Evolutionary conservation across 1,140 invertebrate genomes (phyloP), one percentile per base, ranked within the genome.

Genomic region (Drosophila littoralis): DNA sequence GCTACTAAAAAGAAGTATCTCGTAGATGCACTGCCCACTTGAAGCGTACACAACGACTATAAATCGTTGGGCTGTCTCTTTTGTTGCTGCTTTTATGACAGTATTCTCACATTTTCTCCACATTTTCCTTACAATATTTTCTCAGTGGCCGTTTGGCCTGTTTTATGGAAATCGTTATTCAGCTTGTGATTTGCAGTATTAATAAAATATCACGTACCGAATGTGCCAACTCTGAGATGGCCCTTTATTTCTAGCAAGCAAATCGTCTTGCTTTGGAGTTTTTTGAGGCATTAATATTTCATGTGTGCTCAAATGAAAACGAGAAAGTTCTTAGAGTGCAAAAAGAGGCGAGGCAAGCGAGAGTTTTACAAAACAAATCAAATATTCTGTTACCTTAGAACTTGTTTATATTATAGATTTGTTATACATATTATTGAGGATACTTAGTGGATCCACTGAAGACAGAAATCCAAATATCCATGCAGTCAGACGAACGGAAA

Each of bases 121-220:
- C 33, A 46, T 46, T 45, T 42, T 32, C 40, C n/a, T 33, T 59
- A 61, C 63, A 54, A 43, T 55, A 61, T 70, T 59, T 64, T 50
- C 22, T 10, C 58, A 57, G 33, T 48, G 12, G 28, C 7, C 1
- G 66, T 36, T 77, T 70, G 51, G 63, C 55, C 48, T 67, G 51
- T 63, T 59, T 76, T 43, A 70, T 66, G 55, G 33, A 46, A 35
- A 75, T 66, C 64, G 63, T 85, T 79, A 85, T 85, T 81, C 54
- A 58, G 52, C 38, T 59, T 32, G 28, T 59, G 70, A 75, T 64
- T 57, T 48, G 35, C 59, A 12, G 52, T 63, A 89, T 82, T 75
- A 88, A 88, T 75, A 88, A 80, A 78, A 80, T 51, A 83, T 88
- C 70, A 70, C 45, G 50, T 67, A 64, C 55, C 38, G 77, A 77